Conservation (phyloP, 2,113 vertebrate species). For the Lepidothrix coronata region DNA sequence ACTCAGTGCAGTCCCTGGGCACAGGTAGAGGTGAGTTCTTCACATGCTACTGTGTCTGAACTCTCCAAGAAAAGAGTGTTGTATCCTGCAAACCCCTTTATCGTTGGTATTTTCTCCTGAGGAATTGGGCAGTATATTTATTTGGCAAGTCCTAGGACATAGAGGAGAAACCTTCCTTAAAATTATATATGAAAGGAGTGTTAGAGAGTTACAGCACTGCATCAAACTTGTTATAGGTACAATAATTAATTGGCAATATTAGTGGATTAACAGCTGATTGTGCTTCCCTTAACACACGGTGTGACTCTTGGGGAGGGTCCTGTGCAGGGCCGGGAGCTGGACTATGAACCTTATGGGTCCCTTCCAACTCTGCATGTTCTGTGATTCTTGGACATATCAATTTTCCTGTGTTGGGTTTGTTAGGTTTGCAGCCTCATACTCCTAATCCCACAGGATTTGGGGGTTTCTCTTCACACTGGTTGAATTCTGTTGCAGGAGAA, state of each 20-base stretch:
- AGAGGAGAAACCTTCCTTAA: not conserved
- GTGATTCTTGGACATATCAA: not conserved
- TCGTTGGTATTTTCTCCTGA: not conserved
- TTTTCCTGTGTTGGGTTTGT: no score
- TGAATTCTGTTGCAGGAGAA: not conserved
- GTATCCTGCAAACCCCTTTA: not conserved
- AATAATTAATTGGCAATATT: accelerated
- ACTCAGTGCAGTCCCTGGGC: not conserved
- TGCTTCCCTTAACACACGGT: not conserved
- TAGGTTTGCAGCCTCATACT: not conserved
- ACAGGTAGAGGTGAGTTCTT: not conserved
- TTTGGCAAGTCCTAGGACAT: not conserved
- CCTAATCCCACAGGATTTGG: no score
- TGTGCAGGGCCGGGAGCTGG: not conserved
- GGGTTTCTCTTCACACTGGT: accelerated
- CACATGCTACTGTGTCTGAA: accelerated
- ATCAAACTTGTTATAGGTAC: accelerated
- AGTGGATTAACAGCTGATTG: no score
- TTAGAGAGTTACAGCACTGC: not conserved
- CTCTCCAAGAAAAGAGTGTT: not conserved
- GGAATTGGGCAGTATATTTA: not conserved
- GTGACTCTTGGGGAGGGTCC: not conserved
- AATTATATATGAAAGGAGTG: accelerated
- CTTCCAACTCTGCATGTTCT: not conserved
- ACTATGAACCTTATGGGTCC: not conserved